Percentiles rank a stretch among this genome's conserved stretches.
These are phyloP conservation scores for Agonopterix subpropinquella DNA, from an alignment of 2,888 invertebrate genomes.

Conservation along the genomic window DNA sequence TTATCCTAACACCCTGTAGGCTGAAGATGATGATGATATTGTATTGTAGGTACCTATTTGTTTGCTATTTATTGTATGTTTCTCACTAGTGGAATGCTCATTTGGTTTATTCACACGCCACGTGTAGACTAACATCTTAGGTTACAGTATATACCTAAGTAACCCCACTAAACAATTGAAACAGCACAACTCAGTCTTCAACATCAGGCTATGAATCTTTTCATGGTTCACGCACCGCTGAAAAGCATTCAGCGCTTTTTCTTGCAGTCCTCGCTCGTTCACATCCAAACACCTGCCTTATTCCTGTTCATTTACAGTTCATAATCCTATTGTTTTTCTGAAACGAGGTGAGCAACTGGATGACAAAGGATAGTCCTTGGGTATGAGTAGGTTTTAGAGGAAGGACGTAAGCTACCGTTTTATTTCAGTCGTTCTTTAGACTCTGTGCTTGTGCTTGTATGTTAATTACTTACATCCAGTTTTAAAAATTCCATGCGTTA, in stretches of 20 bases:
- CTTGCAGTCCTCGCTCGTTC: constrained; percentile 31
- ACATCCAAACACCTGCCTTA: not conserved
- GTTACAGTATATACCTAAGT: no score
- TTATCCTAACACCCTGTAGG: no score
- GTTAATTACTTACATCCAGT: constrained; percentile 27
- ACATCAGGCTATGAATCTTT: constrained; percentile 25
- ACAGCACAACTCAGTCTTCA: no score
- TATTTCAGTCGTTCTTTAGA: constrained; percentile 51
- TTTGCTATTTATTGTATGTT: no score
- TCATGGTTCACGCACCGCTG: constrained; percentile 68
- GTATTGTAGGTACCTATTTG: no score
- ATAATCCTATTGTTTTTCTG: constrained; percentile 11
- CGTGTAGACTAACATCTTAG: no score
- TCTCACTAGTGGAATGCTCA: no score
- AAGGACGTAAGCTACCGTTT: constrained; percentile 54
- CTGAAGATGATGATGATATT: no score
- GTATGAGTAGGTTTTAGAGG: constrained; percentile 37
- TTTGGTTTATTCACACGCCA: no score
- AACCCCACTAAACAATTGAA: no score
- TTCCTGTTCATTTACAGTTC: not conserved
- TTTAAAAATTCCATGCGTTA: not conserved
- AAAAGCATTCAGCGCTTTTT: constrained; percentile 45
- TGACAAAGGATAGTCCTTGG: constrained; percentile 68
- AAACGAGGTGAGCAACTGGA: constrained; percentile 60
- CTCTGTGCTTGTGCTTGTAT: constrained; percentile 30